Evolutionary conservation across 2,113 vertebrate species (phyloP), one percentile per base, ranked within the genome.

Genomic region (Trinectes maculatus): DNA sequence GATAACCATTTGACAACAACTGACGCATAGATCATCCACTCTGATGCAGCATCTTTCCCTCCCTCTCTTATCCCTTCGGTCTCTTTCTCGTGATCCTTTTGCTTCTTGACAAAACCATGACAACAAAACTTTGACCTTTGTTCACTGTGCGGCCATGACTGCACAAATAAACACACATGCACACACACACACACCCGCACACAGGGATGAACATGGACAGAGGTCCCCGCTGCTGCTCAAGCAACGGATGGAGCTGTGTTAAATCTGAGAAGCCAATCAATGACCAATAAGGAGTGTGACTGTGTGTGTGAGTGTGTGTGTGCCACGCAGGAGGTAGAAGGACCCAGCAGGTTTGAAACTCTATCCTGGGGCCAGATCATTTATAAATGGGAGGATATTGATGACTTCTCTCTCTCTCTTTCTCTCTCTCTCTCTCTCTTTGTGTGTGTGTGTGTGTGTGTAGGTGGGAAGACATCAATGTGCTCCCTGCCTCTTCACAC

Each of bases 401-500:
- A 92, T 92, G 91, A 92, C 87, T 93, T 93, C 6, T n/a, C n/a
- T n/a, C n/a, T n/a, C n/a, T n/a, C n/a, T n/a, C n/a, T n/a, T n/a
- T n/a, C n/a, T n/a, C n/a, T n/a, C n/a, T n/a, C n/a, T n/a, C n/a
- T n/a, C n/a, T n/a, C n/a, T n/a, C n/a, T 77, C 65, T 55, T 56
- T 64, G 42, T 63, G 65, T 74, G 63, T 79, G 55, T 53, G 59
- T 64, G 65, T 80, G 77, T 80, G 72, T 77, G 82, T 83, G 89
- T 85, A 89, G 88, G 89, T 76, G 90, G 91, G 91, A 90, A 93
- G 90, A 93, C 93, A 91, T 93, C 91, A 93, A 91, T 92, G 92
- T 87, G 89, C 93, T 94, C 93, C 92, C 89, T 85, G 91, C 89
- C 83, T 95, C 91, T 94, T 94, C 90, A 94, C 94, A 91, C 93